Base-by-base conservation (phyloP, 2,113 vertebrate species). In the Balaeniceps rex region DNA sequence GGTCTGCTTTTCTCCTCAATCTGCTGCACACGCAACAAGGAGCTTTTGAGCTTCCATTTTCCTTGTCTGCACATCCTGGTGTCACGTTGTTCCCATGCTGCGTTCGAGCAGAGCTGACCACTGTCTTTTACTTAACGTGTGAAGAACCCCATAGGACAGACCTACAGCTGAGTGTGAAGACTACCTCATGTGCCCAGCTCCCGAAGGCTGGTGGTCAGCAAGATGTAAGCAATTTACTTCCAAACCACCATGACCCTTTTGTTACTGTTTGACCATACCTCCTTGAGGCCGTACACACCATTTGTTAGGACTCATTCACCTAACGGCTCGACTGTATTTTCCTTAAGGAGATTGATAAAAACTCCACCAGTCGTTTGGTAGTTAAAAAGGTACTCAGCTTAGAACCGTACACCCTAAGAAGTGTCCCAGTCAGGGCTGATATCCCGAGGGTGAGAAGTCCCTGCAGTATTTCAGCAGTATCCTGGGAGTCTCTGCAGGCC, bases 81-180 rank as follows among this genome's bases (percentile, higher is more conserved):
- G 38, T 21, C 33, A 23, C 0, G 1, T 3, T 42, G 60, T 21
- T 51, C 71, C 40, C 28, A 10, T 0, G 4, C 83, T 24, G 69
- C 1, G 1, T 14, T 14, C 0, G 2, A 34, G 26, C 68, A 18
- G 44, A 42, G 40, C 52, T 26, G 64, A 57, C 47, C 52, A 14
- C 10, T 2, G 1, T 13, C 2, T 7, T 34, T 13, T 19, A 42
- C 77, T 7, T 4, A 2, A 38, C 1, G 19, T 21, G 25, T 0
- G 0, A 15, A 38, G 1, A 10, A 21, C 64, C 49, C 49, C 38
- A 2, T 0, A 19, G 55, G 31, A 36, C 14, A 49, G 28, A 9
- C 10, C 60, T 26, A 49, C 71, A 61, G 87, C 65, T 22, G 26
- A 31, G 36, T 0, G 34, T 14, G 57, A 83, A n/a, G 31, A 18